Evolutionary conservation across 2,888 invertebrate genomes (phyloP), one percentile per base, ranked within the genome.

Genomic region (Drosophila paracracens): DNA sequence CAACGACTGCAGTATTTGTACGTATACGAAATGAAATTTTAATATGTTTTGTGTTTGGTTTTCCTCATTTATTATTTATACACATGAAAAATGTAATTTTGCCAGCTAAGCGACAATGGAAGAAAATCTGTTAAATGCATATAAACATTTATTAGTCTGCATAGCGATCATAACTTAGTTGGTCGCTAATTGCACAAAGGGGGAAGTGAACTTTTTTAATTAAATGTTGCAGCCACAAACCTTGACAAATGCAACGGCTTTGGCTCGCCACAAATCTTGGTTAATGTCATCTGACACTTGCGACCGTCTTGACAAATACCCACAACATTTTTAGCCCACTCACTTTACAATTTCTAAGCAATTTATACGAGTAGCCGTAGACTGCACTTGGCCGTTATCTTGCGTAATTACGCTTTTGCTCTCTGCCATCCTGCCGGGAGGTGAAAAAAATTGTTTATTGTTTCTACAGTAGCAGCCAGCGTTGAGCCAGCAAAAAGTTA

Each of bases 321-420:
- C 71, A 38, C 62, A 60, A 74, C 65, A 71, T 77, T 76, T 73
- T 70, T 64, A 56, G 71, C 67, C 64, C 75, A 52, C 35, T 35
- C 88, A 81, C 77, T 83, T 88, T 76, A 83, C 82, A 86, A 83
- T 86, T 79, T 74, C 87, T 90, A 83, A 90, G 87, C 87, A 86
- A 88, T 88, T 88, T 88, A 90, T 88, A 82, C 63, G 70, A 66
- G 68, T 65, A 52, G 70, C 56, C 65, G 33, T 33, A 33, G 66
- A 56, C 89, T 88, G 88, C 85, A 85, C 85, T 85, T 85, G 85
- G 89, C 79, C 76, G 89, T 87, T 87, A 87, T 87, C 90, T 87
- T 62, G 71, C 75, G 83, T 90, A 87, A 87, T 87, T 87, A 83
- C 89, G 76, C 68, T 77, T 81, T 69, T 68, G 57, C 69, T 53